Evolutionary conservation across 1,140 invertebrate genomes (phyloP), one percentile per base, ranked within the genome.

Genomic region (Sinonovacula constricta): DNA sequence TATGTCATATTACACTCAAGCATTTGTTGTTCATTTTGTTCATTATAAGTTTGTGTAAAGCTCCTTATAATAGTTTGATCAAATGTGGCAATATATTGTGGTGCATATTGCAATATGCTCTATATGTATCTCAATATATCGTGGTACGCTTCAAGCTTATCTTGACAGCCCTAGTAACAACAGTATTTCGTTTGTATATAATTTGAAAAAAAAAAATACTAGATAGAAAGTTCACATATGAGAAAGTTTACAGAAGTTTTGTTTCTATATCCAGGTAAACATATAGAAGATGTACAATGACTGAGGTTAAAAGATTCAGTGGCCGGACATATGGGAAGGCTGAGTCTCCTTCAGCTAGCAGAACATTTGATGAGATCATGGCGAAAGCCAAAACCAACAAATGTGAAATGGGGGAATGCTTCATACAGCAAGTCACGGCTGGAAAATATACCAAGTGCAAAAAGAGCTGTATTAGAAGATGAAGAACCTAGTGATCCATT

Each of bases 241-340:
- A 5, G 18, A 18, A 14, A 53, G 45, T 68, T 69, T n/a, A 12
- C 26, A 15, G 28, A 34, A 1, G 24, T 51, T 3, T 3, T 28
- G 24, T 4, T 28, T 51, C 26, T 4, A 67, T 18, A 2, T 22
- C 22, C 14, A 14, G 45, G 34, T 10, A 22, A 24, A 10, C 26
- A 49, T 28, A 26, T 30, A 26, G 14, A 15, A 31, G 10, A 31
- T 28, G 18, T 12, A 68, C 15, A 51, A 78, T 70, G 66, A 65
- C 66, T 18, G 75, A 78, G 12, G 75, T 78, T 15, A 78, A 63
- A 45, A 49, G 74, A 56, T 81, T 80, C 69, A 62, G 71, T 56
- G 78, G 74, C n/a, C 63, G 79, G 4, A 84, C 85, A 1, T 86
- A 86, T 45, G 74, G 81, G 18, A 69, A 70, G 26, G 39, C 36